A percentile compares a stretch with the other conserved stretches of the same genome.
Evolutionary conservation across 2,888 invertebrate species (phyloP).

Genomic region (Brachyptera putata): DNA sequence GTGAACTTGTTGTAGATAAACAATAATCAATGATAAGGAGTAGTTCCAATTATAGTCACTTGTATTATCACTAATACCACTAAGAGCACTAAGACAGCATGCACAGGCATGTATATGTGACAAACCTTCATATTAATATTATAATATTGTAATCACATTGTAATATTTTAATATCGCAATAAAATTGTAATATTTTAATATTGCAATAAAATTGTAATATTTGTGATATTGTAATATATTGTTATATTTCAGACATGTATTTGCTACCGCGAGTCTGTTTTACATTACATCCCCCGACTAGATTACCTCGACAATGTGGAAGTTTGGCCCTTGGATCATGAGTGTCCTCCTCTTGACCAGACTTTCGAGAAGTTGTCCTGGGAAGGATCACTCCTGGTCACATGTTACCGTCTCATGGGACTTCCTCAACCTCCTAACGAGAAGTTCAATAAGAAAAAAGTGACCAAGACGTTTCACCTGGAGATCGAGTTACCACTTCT

Average conservation of each 20-base stretch:
- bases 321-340: conserved; percentile 43
- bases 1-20: no score
- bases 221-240: not conserved
- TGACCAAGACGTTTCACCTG: conserved; percentile 48
- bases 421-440: conserved; percentile 52
- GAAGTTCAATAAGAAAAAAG: conserved; percentile 42
- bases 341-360: not conserved
- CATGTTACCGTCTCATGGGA: conserved; percentile 51
- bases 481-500: conserved; percentile 54
- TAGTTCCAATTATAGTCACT: no score
- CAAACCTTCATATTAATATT: no score
- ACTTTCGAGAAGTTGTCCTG: conserved; percentile 42
- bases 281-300: conserved; percentile 46
- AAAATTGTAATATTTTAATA: no score
- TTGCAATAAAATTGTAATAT: no score
- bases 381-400: conserved; percentile 48
- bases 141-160: no score
- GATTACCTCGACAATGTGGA: conserved; percentile 52
- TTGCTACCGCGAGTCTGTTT: conserved; percentile 48
- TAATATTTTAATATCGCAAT: not conserved
- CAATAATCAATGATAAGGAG: no score
- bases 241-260: conserved; percentile 44
- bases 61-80: no score
- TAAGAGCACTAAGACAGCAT: no score
- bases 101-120: no score